Evolutionary conservation across 2,888 invertebrate genomes (phyloP).

Genomic region (Diabrotica balteata): DNA sequence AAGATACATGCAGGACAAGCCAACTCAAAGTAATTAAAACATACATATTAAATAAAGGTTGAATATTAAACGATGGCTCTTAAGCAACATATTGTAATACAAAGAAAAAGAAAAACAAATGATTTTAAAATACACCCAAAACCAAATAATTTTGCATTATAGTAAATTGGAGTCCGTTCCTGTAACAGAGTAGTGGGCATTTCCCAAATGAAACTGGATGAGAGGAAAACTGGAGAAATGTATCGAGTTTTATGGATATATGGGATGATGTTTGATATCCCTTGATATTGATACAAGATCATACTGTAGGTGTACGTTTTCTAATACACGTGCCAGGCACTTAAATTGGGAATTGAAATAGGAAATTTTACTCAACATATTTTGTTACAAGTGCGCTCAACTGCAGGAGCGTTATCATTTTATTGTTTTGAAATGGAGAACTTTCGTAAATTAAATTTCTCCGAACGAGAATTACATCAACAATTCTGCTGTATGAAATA

Average conservation of each 20-base stretch:
- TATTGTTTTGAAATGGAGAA: too few species aligned
- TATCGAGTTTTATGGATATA: slow-evolving; percentile 51
- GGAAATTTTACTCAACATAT: not conserved
- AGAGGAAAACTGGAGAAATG: slow-evolving; percentile 50
- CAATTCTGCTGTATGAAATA: too few species aligned
- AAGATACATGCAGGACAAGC: too few species aligned
- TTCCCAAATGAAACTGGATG: slow-evolving; percentile 50
- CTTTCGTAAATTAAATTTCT: too few species aligned
- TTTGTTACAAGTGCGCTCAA: too few species aligned
- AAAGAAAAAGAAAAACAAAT: not conserved
- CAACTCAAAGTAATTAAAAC: too few species aligned
- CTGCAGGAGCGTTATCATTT: too few species aligned
- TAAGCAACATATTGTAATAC: too few species aligned
- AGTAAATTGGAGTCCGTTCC: not conserved
- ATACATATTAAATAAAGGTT: too few species aligned
- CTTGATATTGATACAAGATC: slow-evolving; percentile 36
- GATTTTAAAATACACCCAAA: not conserved
- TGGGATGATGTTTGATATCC: slow-evolving; percentile 46
- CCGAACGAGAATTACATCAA: too few species aligned
- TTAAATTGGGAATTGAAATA: slow-evolving; percentile 1
- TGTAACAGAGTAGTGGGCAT: slow-evolving; percentile 36
- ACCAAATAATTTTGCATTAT: too few species aligned
- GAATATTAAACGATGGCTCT: too few species aligned
- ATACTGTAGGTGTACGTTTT: slow-evolving; percentile 14
- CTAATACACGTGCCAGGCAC: slow-evolving; percentile 19